These are phyloP conservation scores for Dastarcus helophoroides DNA, from an alignment of 2,888 invertebrate species.

Conservation along the genomic window DNA sequence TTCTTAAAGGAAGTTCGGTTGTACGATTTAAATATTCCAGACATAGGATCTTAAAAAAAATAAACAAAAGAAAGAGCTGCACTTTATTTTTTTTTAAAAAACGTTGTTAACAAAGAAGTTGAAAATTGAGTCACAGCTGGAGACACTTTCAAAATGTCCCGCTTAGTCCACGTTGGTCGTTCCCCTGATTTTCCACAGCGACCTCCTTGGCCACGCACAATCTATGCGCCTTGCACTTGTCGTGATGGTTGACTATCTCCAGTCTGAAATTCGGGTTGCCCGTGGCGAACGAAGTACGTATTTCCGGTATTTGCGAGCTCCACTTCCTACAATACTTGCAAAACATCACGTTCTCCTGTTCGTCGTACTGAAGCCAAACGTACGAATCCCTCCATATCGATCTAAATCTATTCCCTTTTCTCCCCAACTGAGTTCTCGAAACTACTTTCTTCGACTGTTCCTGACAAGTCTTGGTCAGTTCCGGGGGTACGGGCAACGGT, in stretches of 20 bases:
- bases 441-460: slow-evolving; percentile 21
- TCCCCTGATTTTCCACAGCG: slow-evolving; percentile 26
- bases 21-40: too few relatives aligned
- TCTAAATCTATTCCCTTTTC: slow-evolving; percentile 55
- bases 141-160: slow-evolving; percentile 7
- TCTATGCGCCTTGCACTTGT: slow-evolving; percentile 66
- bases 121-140: slow-evolving; percentile 9
- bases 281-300: slow-evolving; percentile 67
- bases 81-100: too few relatives aligned
- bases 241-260: slow-evolving; percentile 69
- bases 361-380: slow-evolving; percentile 64
- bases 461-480: slow-evolving; percentile 26
- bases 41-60: too few relatives aligned
- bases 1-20: too few relatives aligned
- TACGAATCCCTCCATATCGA: slow-evolving; percentile 56
- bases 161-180: too few relatives aligned
- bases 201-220: slow-evolving; percentile 47
- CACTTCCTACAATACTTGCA: slow-evolving; percentile 64
- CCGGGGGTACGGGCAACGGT: slow-evolving; percentile 24
- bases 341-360: slow-evolving; percentile 55
- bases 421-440: slow-evolving; percentile 17
- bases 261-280: slow-evolving; percentile 65
- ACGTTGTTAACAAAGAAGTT: too few relatives aligned
- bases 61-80: too few relatives aligned
- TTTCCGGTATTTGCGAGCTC: slow-evolving; percentile 57